phyloP scores from a whole-genome alignment of 2,113 vertebrate species.

The Chaetodon auriga region DNA sequence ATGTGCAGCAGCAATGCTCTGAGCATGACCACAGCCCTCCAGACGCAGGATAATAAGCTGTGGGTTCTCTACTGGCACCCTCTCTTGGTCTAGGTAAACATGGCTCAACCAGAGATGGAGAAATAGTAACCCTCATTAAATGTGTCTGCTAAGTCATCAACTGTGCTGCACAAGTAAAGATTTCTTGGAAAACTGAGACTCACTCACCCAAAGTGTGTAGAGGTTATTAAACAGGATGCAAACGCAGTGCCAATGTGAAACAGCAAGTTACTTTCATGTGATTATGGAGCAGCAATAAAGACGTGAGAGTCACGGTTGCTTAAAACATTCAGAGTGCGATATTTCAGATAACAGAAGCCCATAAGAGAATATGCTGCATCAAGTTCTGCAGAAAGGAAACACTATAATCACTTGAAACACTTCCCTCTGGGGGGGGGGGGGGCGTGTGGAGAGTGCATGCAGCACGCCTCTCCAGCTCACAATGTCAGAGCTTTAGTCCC shows the following conservation, averaged over 20 bases:
- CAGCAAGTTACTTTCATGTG: conserved; percentile 5
- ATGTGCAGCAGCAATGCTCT: conserved; percentile 36
- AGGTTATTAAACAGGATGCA: not conserved
- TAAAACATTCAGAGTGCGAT: not conserved
- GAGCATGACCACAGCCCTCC: conserved; percentile 58
- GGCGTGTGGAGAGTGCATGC: conserved; percentile 10
- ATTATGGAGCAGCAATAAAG: conserved; percentile 27
- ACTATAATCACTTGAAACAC: conserved; percentile 38
- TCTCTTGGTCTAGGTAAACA: conserved; percentile 59
- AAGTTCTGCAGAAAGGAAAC: conserved; percentile 44
- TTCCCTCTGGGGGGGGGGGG: conserved; percentile 32
- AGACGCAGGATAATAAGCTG: conserved; percentile 66
- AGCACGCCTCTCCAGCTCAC: conserved; percentile 63
- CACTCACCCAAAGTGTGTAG: not conserved
- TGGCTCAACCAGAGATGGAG: conserved; percentile 50
- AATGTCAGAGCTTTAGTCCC: conserved; percentile 68
- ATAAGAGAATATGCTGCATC: not conserved
- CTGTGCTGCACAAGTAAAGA: conserved; percentile 28
- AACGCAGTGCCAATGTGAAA: conserved; percentile 16
- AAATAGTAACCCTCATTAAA: conserved; percentile 55
- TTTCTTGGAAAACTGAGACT: not conserved
- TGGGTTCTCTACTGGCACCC: conserved; percentile 46
- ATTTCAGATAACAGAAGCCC: not conserved
- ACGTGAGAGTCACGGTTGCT: not conserved
- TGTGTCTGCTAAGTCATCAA: conserved; percentile 56